Conservation (phyloP, 2,113 vertebrate species). For the Xyrauchen texanus region DNA sequence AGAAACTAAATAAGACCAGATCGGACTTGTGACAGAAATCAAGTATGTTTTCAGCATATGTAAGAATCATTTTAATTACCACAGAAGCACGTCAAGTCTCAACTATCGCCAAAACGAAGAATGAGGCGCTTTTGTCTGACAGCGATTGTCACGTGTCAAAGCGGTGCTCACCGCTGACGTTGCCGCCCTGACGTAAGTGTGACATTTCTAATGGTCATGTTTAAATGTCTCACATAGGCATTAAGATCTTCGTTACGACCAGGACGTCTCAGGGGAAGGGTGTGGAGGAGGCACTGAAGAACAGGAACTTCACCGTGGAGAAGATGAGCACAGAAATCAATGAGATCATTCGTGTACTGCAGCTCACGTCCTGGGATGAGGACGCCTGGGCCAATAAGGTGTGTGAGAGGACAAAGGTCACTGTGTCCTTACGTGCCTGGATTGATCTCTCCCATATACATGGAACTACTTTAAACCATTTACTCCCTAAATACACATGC, state of each 20-base stretch:
- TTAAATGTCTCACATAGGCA: slow-evolving; percentile 73
- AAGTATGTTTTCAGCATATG: too few species aligned
- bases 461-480: too few species aligned
- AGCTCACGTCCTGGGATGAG: slow-evolving; percentile 98
- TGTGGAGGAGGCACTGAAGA: slow-evolving; percentile 95
- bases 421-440: not conserved
- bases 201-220: not conserved
- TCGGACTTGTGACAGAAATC: too few species aligned
- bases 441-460: not conserved
- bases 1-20: too few species aligned
- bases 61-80: too few species aligned
- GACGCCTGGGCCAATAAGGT: slow-evolving; percentile 97
- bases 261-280: slow-evolving; percentile 91
- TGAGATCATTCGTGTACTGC: slow-evolving; percentile 94
- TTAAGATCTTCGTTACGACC: slow-evolving; percentile 97
- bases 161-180: too few species aligned
- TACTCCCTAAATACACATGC: too few species aligned
- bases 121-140: too few species aligned
- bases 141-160: too few species aligned
- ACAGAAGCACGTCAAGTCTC: too few species aligned
- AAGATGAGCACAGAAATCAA: slow-evolving; percentile 98
- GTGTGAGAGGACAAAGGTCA: not conserved
- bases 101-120: too few species aligned
- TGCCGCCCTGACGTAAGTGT: too few species aligned
- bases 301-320: slow-evolving; percentile 95